Percentiles rank a stretch among this genome's conserved stretches.
Conservation (phyloP, 2,888 invertebrate species). For the Brenthis hecate region DNA sequence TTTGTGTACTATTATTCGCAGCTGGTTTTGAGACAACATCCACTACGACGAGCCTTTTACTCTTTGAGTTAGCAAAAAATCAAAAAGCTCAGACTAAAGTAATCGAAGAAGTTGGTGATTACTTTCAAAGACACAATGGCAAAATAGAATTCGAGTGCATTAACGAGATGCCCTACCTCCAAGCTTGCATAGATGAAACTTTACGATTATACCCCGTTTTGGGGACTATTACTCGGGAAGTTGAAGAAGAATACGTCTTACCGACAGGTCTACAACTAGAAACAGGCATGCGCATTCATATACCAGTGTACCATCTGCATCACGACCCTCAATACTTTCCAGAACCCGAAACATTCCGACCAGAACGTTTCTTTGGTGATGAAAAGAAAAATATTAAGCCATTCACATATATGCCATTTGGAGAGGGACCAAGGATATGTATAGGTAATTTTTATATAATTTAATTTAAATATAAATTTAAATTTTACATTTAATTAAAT, state of each 20-base stretch:
- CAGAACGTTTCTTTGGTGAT: slow-evolving; percentile 57
- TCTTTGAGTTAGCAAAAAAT: slow-evolving; percentile 54
- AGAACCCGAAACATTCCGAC: slow-evolving; percentile 55
- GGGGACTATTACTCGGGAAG: slow-evolving; percentile 53
- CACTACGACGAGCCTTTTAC: slow-evolving; percentile 45
- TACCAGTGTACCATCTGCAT: slow-evolving; percentile 59
- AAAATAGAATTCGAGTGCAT: slow-evolving; percentile 52
- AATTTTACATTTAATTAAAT: background rate
- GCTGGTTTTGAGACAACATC: slow-evolving; percentile 61
- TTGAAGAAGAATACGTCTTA: slow-evolving; percentile 54
- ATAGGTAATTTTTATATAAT: slow-evolving; percentile 36
- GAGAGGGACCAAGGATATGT: slow-evolving; percentile 44
- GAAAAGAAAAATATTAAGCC: slow-evolving; percentile 51
- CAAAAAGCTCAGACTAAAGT: slow-evolving; percentile 44
- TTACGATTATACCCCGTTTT: slow-evolving; percentile 59
- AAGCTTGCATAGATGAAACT: slow-evolving; percentile 55
- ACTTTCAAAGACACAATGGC: slow-evolving; percentile 41
- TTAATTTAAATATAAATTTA: slow-evolving; percentile 37
- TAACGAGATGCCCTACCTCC: slow-evolving; percentile 51
- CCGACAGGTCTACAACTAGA: slow-evolving; percentile 54
- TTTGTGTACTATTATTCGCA: slow-evolving; percentile 73
- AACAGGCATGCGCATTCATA: slow-evolving; percentile 55
- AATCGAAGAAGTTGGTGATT: slow-evolving; percentile 50
- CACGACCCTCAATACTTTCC: slow-evolving; percentile 56
- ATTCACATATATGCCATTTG: slow-evolving; percentile 38